A percentile compares a stretch with the other conserved stretches of the same genome.
Evolutionary conservation across 2,113 vertebrate species (phyloP).

Genomic region (Choloepus hoffmanni): DNA sequence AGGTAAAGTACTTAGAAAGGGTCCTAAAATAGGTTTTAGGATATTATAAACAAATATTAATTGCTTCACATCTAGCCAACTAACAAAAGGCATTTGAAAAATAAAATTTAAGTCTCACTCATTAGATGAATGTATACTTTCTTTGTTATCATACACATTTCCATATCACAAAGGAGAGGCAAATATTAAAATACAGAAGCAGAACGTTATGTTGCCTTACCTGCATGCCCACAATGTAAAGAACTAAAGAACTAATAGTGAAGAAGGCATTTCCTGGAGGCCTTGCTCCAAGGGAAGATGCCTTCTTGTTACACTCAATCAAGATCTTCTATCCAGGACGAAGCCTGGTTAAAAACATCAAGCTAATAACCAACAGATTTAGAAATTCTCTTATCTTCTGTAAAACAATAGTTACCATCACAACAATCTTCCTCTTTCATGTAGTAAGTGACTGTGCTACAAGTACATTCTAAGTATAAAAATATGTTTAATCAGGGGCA

Average conservation of each 20-base stretch:
- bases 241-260: not conserved
- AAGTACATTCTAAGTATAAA: conserved; percentile 58
- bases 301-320: not conserved
- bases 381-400: not conserved
- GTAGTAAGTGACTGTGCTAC: conserved; percentile 4
- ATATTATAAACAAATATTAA: not conserved
- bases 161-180: not conserved
- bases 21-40: not conserved
- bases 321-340: not conserved
- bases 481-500: conserved; percentile 44
- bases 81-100: conserved; percentile 13
- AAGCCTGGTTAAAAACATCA: not conserved
- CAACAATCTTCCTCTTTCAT: not conserved
- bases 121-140: not conserved
- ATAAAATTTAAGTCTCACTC: not conserved
- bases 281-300: not conserved
- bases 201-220: not conserved
- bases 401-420: not conserved
- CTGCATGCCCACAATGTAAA: not conserved
- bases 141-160: not conserved
- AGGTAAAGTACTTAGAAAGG: not conserved
- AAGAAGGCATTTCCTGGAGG: conserved; percentile 2
- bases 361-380: not conserved
- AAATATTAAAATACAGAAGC: not conserved
- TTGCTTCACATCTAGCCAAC: not conserved